Evolutionary conservation across 2,113 vertebrate genomes (phyloP), one percentile per base, ranked within the genome.

Genomic region (Dolichotis patagonum): DNA sequence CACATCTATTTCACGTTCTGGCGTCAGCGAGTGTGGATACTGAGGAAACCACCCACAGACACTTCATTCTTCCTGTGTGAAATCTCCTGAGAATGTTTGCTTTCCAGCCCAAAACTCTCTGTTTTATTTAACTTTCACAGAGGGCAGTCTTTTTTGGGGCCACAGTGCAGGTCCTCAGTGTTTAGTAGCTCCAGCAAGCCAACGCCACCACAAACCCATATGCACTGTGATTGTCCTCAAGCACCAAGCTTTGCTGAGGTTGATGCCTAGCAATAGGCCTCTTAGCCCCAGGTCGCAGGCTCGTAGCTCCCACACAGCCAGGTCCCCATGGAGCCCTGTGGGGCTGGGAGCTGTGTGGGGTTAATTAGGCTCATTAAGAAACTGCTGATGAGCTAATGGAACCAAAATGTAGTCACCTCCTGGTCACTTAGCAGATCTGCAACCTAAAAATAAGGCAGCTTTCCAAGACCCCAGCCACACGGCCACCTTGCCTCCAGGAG

Each of bases 341-440:
- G 82, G 16, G 67, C 22, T 75, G 78, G 91, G 86, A 94, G 65
- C 56, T 87, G 67, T 89, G 88, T 88, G 43, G 84, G 69, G 86
- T 60, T 97, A 95, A 96, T 96, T 93, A 93, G 75, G 8, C 84
- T 96, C 81, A 95, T 96, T 95, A 93, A 92, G 89, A 97, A 96
- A 95, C 46, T 82, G 91, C 88, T 90, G 92, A 88, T 46, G 54
- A 97, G 46, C 71, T 95, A 95, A 90, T 80, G 78, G 71, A 77
- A 94, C n/a, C 49, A 56, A 97, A 96, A 97, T n/a, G 52, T 85
- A 86, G 90, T 95, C 82, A 97, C 56, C 77, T 86, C 94, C 60
- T 84, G 83, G 86, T 94, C 82, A 94, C 46, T 95, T 94, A 90
- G 85, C 75, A 85, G 81, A 90, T 85, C 60, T 92, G n/a, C 38